phyloP scores from a whole-genome alignment of 1,140 invertebrate genomes.

The Agraylea sexmaculata region DNA sequence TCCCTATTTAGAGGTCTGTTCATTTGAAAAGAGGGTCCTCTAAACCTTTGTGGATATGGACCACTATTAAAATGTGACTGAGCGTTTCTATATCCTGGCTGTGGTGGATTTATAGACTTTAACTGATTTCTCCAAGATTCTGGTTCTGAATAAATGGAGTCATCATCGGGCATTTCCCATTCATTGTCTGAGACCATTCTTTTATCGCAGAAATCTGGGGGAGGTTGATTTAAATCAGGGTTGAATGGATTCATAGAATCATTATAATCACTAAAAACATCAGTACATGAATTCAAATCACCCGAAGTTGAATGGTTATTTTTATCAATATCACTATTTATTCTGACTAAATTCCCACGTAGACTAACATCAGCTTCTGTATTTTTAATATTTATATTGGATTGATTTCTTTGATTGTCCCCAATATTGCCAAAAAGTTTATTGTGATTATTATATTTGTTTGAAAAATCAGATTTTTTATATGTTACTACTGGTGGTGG shows the following conservation, averaged over 20 bases:
- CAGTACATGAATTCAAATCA: conserved; percentile 9
- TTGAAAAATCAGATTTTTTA: background rate
- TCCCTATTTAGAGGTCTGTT: too few relatives aligned
- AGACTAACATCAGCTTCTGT: background rate
- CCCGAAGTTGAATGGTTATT: conserved; percentile 7
- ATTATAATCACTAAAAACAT: conserved; percentile 11
- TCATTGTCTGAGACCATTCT: too few relatives aligned
- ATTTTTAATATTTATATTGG: conserved; percentile 2
- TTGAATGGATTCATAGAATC: conserved; percentile 17
- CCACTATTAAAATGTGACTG: too few relatives aligned
- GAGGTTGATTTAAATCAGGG: conserved; percentile 9
- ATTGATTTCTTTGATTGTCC: too few relatives aligned
- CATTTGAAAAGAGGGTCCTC: too few relatives aligned
- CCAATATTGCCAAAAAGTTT: conserved; percentile 2
- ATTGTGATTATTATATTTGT: conserved; percentile 14
- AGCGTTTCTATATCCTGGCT: too few relatives aligned
- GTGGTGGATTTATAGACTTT: too few relatives aligned
- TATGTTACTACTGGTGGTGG: conserved; percentile 10
- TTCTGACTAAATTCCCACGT: conserved; percentile 6
- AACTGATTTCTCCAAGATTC: too few relatives aligned
- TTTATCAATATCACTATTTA: conserved; percentile 7
- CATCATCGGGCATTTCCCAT: too few relatives aligned
- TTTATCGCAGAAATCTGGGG: too few relatives aligned
- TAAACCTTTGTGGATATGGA: too few relatives aligned
- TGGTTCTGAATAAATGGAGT: too few relatives aligned